Evolutionary conservation across 2,113 vertebrate genomes (phyloP).

Genomic region (Myiozetetes cayanensis): DNA sequence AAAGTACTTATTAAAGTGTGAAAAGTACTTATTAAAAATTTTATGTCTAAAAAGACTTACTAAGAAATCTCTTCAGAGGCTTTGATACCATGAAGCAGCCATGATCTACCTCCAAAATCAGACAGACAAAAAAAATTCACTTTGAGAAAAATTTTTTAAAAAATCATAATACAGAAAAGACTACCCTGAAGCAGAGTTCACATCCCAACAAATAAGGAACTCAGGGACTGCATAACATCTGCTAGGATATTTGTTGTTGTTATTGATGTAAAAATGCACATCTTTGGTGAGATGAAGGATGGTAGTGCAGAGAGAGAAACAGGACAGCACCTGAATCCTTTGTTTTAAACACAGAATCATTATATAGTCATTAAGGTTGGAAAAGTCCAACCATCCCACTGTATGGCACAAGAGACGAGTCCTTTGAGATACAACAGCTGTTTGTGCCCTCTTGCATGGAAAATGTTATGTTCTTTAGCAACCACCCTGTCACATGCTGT

Average conservation of each 20-base stretch:
- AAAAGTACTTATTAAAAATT: slow-evolving; percentile 20
- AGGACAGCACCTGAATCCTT: not conserved
- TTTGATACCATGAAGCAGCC: not conserved
- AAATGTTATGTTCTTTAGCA: not conserved
- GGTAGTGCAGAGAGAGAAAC: not conserved
- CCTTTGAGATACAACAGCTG: not conserved
- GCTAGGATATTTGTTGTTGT: not conserved
- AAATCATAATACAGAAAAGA: not conserved
- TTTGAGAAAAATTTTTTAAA: not conserved
- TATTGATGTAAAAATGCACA: not conserved
- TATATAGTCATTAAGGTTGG: not conserved
- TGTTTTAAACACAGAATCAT: not conserved
- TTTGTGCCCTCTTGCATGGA: not conserved
- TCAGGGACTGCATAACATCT: not conserved
- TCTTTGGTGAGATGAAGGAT: not conserved
- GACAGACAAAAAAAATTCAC: not conserved
- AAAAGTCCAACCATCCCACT: not conserved
- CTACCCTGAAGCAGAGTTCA: not conserved
- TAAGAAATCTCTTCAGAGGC: not conserved
- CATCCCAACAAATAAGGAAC: not conserved
- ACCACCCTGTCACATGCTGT: not conserved
- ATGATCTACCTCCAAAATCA: not conserved
- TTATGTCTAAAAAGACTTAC: not conserved
- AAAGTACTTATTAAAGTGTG: slow-evolving; percentile 24
- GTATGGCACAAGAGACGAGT: not conserved